Evolutionary conservation across 1,140 invertebrate species (phyloP).

Genomic region (Megathymus violae): DNA sequence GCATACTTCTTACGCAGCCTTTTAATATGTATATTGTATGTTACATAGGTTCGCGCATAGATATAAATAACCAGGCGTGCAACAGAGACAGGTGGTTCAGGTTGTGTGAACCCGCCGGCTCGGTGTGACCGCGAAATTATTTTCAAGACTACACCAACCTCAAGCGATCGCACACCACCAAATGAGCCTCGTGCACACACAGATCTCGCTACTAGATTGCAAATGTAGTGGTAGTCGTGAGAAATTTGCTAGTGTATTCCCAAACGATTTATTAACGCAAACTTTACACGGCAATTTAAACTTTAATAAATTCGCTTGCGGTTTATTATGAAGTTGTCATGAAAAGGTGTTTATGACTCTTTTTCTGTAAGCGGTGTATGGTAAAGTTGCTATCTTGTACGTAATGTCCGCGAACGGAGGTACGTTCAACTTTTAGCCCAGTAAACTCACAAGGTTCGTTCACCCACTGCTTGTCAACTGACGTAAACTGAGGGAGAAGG

Average conservation of each 20-base stretch:
- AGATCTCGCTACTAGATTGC: constrained; percentile 68
- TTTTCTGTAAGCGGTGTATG: constrained; percentile 52
- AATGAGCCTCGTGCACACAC: constrained; percentile 51
- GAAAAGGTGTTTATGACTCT: constrained; percentile 60
- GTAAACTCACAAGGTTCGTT: constrained; percentile 82
- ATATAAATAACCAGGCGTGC: constrained; percentile 82
- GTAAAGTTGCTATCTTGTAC: constrained; percentile 83
- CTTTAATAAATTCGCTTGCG: constrained; percentile 44
- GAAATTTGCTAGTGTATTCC: constrained; percentile 70
- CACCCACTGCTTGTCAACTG: constrained; percentile 83
- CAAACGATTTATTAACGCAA: constrained; percentile 50
- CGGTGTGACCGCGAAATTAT: constrained; percentile 83
- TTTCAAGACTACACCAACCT: constrained; percentile 83
- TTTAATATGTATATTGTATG: constrained; percentile 53
- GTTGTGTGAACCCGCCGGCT: constrained; percentile 78
- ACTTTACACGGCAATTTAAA: constrained; percentile 48
- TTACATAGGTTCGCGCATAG: constrained; percentile 74
- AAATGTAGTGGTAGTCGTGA: constrained; percentile 79
- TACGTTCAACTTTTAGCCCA: constrained; percentile 84
- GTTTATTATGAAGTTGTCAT: constrained; percentile 45
- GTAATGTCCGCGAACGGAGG: constrained; percentile 83
- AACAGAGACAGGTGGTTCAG: constrained; percentile 80
- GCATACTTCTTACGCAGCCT: constrained; percentile 49
- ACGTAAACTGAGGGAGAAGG: constrained; percentile 73
- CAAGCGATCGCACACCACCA: constrained; percentile 57